Evolutionary conservation across 2,113 vertebrate genomes (phyloP).

Genomic region (Rhinichthys klamathensis): DNA sequence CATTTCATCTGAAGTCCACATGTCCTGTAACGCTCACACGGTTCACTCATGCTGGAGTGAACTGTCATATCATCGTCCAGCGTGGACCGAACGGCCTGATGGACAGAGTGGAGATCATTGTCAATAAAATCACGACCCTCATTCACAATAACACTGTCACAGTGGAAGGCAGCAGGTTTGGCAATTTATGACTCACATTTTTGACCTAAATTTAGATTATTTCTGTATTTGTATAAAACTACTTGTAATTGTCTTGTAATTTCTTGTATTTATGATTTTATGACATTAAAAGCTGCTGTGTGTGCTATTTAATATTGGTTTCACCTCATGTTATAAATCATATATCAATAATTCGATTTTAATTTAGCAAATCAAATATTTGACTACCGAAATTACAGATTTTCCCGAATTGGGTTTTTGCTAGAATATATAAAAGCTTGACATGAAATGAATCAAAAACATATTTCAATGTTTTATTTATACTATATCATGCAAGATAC

Average conservation of each 20-base stretch:
- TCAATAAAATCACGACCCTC: conserved; percentile 70
- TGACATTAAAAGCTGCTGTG: too few relatives aligned
- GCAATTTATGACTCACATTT: neutral
- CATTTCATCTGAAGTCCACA: conserved; percentile 65
- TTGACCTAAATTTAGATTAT: neutral
- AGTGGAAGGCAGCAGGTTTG: conserved; percentile 67
- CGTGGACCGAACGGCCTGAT: conserved; percentile 63
- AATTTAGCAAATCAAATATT: too few relatives aligned
- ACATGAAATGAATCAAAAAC: neutral
- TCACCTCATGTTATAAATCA: too few relatives aligned
- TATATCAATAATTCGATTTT: too few relatives aligned
- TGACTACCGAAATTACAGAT: too few relatives aligned
- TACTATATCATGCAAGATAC: neutral
- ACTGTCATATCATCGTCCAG: conserved; percentile 59
- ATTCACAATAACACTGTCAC: conserved; percentile 61
- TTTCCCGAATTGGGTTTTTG: too few relatives aligned
- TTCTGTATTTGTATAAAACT: too few relatives aligned
- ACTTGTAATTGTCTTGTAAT: neutral
- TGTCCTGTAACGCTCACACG: conserved; percentile 66
- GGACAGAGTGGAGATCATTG: conserved; percentile 62
- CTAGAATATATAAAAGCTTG: too few relatives aligned
- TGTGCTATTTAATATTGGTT: too few relatives aligned
- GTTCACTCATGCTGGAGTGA: conserved; percentile 69
- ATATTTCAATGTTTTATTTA: neutral
- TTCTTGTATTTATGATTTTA: too few relatives aligned